Conservation (phyloP, 92 coral and sea anemone genomes). For the Actinostola sp. region DNA sequence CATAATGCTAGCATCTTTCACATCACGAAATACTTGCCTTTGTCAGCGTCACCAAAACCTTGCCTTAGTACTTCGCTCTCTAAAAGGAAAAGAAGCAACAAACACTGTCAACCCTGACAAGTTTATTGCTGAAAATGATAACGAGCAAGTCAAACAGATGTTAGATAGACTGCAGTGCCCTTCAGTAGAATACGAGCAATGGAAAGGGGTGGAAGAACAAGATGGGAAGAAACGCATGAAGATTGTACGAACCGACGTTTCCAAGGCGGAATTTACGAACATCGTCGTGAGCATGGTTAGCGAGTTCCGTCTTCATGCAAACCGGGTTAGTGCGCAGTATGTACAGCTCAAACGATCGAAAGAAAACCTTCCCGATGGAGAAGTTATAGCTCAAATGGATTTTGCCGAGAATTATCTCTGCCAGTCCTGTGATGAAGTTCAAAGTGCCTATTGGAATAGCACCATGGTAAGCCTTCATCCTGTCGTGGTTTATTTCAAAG, state of each 20-base stretch:
- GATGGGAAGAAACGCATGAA: slow-evolving; percentile 57
- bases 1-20: slow-evolving; percentile 39
- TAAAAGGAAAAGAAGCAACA: slow-evolving; percentile 14
- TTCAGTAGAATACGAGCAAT: slow-evolving; percentile 28
- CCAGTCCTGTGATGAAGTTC: slow-evolving; percentile 42
- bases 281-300: slow-evolving; percentile 20
- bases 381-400: slow-evolving; percentile 37
- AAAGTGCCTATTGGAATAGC: slow-evolving; percentile 62
- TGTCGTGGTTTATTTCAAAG: slow-evolving; percentile 40
- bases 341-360: slow-evolving; percentile 37
- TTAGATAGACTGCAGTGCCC: not conserved
- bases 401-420: slow-evolving; percentile 46
- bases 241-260: slow-evolving; percentile 17
- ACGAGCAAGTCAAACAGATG: not conserved
- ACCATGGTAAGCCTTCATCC: slow-evolving; percentile 67
- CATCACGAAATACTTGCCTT: slow-evolving; percentile 36
- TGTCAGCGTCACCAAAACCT: slow-evolving; percentile 54
- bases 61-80: slow-evolving; percentile 35
- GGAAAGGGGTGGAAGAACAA: slow-evolving; percentile 40
- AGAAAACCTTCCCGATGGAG: slow-evolving; percentile 26
- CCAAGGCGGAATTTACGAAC: slow-evolving; percentile 31
- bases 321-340: slow-evolving; percentile 48
- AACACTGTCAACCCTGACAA: slow-evolving; percentile 30
- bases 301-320: slow-evolving; percentile 34
- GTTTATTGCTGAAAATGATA: slow-evolving; percentile 30